Conservation (phyloP, 2,113 vertebrate genomes). For the Sphyrna mokarran region DNA sequence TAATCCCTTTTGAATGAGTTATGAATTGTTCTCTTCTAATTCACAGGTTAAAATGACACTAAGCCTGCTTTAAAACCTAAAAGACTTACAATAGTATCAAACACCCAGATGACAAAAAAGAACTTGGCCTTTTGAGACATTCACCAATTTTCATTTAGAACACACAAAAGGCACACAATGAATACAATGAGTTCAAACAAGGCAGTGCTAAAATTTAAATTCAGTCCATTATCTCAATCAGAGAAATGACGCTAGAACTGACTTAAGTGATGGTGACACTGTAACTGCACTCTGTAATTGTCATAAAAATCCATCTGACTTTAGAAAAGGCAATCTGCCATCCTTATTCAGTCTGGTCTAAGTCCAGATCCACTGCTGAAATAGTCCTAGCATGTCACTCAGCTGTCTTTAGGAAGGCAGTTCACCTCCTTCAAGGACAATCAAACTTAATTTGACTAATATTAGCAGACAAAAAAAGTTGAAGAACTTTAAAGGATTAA, state of each 20-base stretch:
- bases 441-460: background rate
- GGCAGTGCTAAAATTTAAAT: background rate
- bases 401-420: background rate
- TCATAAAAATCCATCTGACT: background rate
- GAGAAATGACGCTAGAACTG: background rate
- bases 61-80: background rate
- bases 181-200: background rate
- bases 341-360: too few relatives aligned
- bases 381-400: background rate
- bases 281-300: background rate
- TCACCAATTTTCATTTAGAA: background rate
- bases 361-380: background rate
- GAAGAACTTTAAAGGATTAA: background rate
- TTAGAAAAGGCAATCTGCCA: too few relatives aligned
- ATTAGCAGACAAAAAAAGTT: background rate
- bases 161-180: background rate
- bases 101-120: background rate
- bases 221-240: background rate
- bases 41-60: background rate
- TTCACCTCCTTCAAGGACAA: background rate
- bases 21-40: background rate
- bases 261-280: background rate
- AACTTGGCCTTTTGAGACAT: background rate
- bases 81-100: background rate
- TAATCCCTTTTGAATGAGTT: background rate